Evolutionary conservation across 2,888 invertebrate genomes (phyloP).

Genomic region (Luperina nickerlii): DNA sequence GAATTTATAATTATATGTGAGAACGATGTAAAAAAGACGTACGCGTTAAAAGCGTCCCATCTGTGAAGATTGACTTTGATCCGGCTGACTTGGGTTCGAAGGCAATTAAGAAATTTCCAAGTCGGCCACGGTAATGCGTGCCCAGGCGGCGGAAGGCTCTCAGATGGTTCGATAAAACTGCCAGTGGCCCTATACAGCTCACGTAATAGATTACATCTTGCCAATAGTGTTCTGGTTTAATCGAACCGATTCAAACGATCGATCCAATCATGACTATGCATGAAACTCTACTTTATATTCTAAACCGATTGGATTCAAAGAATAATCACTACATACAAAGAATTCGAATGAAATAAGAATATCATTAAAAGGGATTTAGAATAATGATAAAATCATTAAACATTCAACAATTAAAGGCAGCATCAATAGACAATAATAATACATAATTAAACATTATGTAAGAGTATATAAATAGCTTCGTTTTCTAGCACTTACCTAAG

Average conservation of each 20-base stretch:
- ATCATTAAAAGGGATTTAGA: neutral
- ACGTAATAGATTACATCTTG: neutral
- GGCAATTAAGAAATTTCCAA: neutral
- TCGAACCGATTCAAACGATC: slow-evolving; percentile 1
- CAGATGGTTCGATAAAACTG: neutral
- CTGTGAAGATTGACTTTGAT: neutral
- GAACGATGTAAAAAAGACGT: too few species aligned
- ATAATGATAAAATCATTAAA: neutral
- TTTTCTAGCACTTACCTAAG: slow-evolving; percentile 5
- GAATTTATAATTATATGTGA: too few species aligned
- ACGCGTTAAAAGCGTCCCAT: too few species aligned
- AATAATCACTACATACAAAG: neutral
- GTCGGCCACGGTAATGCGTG: neutral
- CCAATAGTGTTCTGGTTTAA: slow-evolving; percentile 12
- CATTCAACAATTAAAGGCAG: neutral
- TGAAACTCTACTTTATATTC: neutral
- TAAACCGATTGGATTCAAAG: too few species aligned
- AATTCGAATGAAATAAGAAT: neutral
- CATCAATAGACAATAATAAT: neutral
- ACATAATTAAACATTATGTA: slow-evolving; percentile 30
- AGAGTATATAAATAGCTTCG: slow-evolving; percentile 35
- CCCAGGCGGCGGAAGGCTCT: neutral
- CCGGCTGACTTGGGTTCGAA: neutral
- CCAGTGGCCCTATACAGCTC: neutral
- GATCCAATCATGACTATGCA: slow-evolving; percentile 3